Evolutionary conservation across 2,888 invertebrate species (phyloP), one percentile per base, ranked within the genome.

Genomic region (Caenorhabditis uteleia): DNA sequence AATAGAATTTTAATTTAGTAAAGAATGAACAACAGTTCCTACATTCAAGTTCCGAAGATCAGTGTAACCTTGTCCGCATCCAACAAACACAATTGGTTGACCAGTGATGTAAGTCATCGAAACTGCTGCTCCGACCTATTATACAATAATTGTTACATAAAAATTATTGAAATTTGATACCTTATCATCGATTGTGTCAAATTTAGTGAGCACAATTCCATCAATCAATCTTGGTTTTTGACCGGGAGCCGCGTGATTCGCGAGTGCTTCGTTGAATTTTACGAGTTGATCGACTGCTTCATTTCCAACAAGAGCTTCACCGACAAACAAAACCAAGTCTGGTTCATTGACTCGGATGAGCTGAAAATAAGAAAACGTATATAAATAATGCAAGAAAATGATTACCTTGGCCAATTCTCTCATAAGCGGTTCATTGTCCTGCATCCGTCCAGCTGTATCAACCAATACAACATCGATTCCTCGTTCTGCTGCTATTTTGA

Each of bases 41-140:
- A 91, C 93, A 84, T 99, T 97, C 74, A 98, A 88, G 58, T 92
- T 93, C 84, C 95, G 93, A 80, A 99, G 87, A 86, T 99, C 98
- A 0, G 93, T 91, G 85, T 99, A 99, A 0, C 97, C 98, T 87
- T 99, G 98, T 2, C 98, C 98, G 3, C 95, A 97, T 34, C 98
- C 98, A 16, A 99, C 97, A 84, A 95, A 95, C 40, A 95, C 93
- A 50, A 99, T 98, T 0, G 98, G 98, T 85, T 99, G 97, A 0
- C 98, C 98, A 0, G 98, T 99, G 68, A 97, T 95, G 85, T 98
- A 99, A 0, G 98, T 95, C 98, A 99, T 99, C 16, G 98, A 98
- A 78, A 99, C 95, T 18, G 98, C 97, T 38, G 98, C 98, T 10
- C 98, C 98, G 23, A 98, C 87, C 86, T 86, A 65, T 25, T 21